A percentile compares a stretch with the other conserved stretches of the same genome.
These are phyloP conservation scores for Chironomus riparius DNA, from an alignment of 2,888 invertebrate species.

Conservation along the genomic window DNA sequence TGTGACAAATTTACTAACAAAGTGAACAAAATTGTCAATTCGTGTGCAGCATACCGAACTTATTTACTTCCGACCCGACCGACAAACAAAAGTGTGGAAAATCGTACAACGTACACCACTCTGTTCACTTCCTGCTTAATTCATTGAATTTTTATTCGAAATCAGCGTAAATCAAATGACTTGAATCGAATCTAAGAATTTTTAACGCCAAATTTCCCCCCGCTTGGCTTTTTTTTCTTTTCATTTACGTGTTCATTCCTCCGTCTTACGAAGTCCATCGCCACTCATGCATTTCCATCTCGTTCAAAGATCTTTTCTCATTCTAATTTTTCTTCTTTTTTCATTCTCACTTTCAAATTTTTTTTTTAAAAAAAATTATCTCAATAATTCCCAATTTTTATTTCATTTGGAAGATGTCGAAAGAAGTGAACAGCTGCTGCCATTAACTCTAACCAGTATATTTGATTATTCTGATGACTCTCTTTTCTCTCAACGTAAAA, in stretches of 20 bases:
- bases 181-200: neutral
- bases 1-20: too few species aligned
- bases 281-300: conserved; percentile 6
- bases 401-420: conserved; percentile 9
- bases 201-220: neutral
- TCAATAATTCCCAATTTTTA: neutral
- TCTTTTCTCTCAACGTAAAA: neutral
- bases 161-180: too few species aligned
- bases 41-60: too few species aligned
- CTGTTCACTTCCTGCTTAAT: too few species aligned
- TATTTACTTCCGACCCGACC: too few species aligned
- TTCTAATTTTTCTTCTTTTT: neutral
- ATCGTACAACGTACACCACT: too few species aligned
- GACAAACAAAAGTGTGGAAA: too few species aligned
- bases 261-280: neutral
- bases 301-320: neutral
- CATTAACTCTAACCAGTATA: conserved; percentile 1
- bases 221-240: neutral
- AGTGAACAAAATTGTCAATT: too few species aligned
- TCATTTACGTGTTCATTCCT: neutral
- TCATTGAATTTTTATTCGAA: too few species aligned
- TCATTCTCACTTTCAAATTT: too few species aligned
- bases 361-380: neutral
- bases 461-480: neutral
- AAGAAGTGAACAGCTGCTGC: conserved; percentile 21